A percentile compares a stretch with the other conserved stretches of the same genome.
Conservation (phyloP, 2,888 invertebrate species). For the Dioctria linearis region DNA sequence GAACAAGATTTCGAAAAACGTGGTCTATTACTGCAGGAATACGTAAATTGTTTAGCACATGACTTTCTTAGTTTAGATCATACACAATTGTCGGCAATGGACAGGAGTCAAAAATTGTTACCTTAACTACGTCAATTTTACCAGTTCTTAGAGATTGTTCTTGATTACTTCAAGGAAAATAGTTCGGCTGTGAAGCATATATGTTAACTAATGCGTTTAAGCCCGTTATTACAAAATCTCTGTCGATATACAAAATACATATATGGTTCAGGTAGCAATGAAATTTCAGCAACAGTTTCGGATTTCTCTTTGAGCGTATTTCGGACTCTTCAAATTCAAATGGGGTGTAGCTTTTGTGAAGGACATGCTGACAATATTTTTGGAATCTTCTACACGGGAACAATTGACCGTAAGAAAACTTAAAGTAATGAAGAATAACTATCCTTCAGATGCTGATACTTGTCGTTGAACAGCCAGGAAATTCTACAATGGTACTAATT, state of each 20-base stretch:
- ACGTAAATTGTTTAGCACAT: conserved; percentile 66
- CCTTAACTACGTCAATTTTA: conserved; percentile 65
- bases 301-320: conserved; percentile 69
- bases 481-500: conserved; percentile 76
- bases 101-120: conserved; percentile 66
- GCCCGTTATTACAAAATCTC: conserved; percentile 69
- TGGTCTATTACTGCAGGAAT: conserved; percentile 66
- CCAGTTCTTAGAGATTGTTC: conserved; percentile 66
- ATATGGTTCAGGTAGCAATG: conserved; percentile 66
- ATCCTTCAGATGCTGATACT: conserved; percentile 76
- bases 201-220: conserved; percentile 69
- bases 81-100: conserved; percentile 60
- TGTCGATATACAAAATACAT: conserved; percentile 68
- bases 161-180: conserved; percentile 69
- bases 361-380: conserved; percentile 70
- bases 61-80: conserved; percentile 67
- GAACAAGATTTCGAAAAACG: conserved; percentile 68
- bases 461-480: conserved; percentile 78
- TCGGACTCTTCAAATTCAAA: conserved; percentile 68
- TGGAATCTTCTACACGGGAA: conserved; percentile 69
- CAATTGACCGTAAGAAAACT: conserved; percentile 70
- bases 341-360: conserved; percentile 68
- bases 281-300: conserved; percentile 67
- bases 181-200: conserved; percentile 68
- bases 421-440: conserved; percentile 73